Evolutionary conservation across 1,140 invertebrate genomes (phyloP), one percentile per base, ranked within the genome.

Genomic region (Zaprionus lachaisei): DNA sequence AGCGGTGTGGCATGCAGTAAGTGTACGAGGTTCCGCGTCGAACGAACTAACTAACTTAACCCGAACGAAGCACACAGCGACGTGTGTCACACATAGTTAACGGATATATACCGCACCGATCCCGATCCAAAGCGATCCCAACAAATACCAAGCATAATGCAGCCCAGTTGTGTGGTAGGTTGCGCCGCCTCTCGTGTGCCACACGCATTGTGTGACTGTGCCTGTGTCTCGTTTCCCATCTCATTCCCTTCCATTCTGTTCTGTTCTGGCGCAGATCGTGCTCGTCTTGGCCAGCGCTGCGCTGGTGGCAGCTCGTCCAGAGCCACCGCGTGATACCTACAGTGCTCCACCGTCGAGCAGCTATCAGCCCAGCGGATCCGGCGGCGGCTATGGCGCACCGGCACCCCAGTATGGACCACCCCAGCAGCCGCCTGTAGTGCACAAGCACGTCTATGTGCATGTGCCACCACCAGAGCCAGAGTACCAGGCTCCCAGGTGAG

Each of bases 381-480:
- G 91, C 41, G 87, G 91, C 12, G 80, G 84, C 62, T 92, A 92
- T 49, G 91, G 94, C 5, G 91, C 95, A 2, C 95, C 95, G 7
- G 94, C 94, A 0, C 94, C 95, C 1, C 94, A 94, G 60, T 97
- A 97, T 76, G 96, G 96, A 1, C 94, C 95, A 1, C 96, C 96
- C 0, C 94, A 95, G 60, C 96, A 96, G 85, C 93, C 93, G 12
- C 96, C 96, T 2, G 95, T 97, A 15, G 95, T 97, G 37, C 96
- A 97, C 92, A 97, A 97, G 92, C 96, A 97, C 91, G 96, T 97
- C 4, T 97, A 97, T 92, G 96, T 97, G 1, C 97, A 97, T 87
- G 96, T 97, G 24, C 96, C 97, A 58, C 97, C 96, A 20, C 96
- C 96, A 87, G 97, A 97, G 92, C 96, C 96, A 2, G 95, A 96